Evolutionary conservation across 2,113 vertebrate species (phyloP).

Genomic region (Chrysemys picta): DNA sequence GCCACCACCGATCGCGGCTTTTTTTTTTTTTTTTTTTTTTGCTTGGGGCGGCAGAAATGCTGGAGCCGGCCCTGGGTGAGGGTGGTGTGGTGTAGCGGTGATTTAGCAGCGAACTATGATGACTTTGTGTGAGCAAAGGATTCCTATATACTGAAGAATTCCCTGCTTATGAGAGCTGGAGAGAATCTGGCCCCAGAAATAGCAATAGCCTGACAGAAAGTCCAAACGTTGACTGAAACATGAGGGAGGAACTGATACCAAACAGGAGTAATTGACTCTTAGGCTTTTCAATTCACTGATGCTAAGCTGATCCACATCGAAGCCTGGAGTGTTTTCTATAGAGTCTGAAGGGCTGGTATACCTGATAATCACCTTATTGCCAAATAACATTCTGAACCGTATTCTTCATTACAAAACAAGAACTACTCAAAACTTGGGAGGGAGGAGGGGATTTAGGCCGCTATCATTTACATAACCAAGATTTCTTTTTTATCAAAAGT

Average conservation of each 20-base stretch:
- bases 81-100: not conserved
- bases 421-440: not conserved
- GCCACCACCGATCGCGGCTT: no score
- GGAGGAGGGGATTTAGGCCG: not conserved
- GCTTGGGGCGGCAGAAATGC: no score
- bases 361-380: no score
- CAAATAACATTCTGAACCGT: not conserved
- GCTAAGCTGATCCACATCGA: not conserved
- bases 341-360: not conserved
- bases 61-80: not conserved
- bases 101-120: accelerated
- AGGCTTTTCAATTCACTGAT: not conserved
- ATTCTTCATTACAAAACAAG: not conserved
- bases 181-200: not conserved
- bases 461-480: not conserved
- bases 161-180: not conserved
- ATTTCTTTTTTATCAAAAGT: accelerated
- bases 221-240: not conserved
- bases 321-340: accelerated
- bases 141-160: accelerated
- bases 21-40: no score
- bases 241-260: not conserved
- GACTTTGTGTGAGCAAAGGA: not conserved
- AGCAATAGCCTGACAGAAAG: not conserved
- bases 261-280: accelerated